Percentiles rank a stretch among this genome's conserved stretches.
Conservation (phyloP, 2,888 invertebrate genomes). For the Blastobasis lacticolella region DNA sequence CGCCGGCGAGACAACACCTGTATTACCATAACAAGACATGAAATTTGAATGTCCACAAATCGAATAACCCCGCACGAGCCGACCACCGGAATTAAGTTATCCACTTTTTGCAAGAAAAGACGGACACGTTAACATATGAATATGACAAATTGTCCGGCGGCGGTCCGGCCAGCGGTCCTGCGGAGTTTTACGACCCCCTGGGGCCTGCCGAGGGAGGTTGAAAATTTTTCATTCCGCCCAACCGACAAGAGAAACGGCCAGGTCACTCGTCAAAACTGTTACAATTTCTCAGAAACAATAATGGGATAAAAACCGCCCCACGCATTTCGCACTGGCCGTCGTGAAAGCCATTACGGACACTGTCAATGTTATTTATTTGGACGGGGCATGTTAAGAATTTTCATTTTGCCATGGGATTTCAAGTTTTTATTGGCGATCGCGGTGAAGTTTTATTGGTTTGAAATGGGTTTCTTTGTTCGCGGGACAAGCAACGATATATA, state of each 20-base stretch:
- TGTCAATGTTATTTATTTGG: constrained; percentile 74
- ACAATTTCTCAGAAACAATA: constrained; percentile 75
- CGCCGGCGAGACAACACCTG: constrained; percentile 62
- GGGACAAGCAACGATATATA: no score
- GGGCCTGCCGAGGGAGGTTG: constrained; percentile 66
- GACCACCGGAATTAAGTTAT: constrained; percentile 63
- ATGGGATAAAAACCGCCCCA: constrained; percentile 58
- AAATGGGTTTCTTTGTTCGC: constrained; percentile 8
- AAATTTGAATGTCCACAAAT: constrained; percentile 72
- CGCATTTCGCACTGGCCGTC: constrained; percentile 34
- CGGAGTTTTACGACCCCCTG: constrained; percentile 70
- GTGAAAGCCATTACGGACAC: constrained; percentile 50
- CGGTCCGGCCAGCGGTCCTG: constrained; percentile 55
- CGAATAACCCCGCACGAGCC: constrained; percentile 50
- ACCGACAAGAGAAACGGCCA: constrained; percentile 66
- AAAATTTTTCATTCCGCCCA: constrained; percentile 72
- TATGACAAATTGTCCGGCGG: constrained; percentile 73
- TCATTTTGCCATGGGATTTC: constrained; percentile 66
- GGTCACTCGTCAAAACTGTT: constrained; percentile 73
- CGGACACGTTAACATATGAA: constrained; percentile 74
- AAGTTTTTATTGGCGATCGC: constrained; percentile 55
- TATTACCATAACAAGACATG: constrained; percentile 72
- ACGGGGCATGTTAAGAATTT: constrained; percentile 63
- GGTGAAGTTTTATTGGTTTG: constrained; percentile 33
- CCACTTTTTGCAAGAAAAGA: constrained; percentile 74